A percentile compares a stretch with the other conserved stretches of the same genome.
Evolutionary conservation across 2,797 vertebrate genomes (phyloP).

Genomic region (Rhinophrynus dorsalis): DNA sequence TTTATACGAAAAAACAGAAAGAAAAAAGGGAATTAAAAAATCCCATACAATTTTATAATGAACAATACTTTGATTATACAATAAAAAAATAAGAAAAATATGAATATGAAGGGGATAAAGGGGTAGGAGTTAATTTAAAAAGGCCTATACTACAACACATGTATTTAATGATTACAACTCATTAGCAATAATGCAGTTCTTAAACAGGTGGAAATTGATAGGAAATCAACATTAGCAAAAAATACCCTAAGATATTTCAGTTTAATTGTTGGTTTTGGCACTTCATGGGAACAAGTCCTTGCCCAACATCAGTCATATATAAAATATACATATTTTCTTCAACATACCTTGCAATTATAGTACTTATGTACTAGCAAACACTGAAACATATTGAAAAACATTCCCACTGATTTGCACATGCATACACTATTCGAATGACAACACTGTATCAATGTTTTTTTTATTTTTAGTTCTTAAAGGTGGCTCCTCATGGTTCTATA

Average conservation of each 20-base stretch:
- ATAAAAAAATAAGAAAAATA: constrained; percentile 5
- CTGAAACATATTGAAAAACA: constrained; percentile 87
- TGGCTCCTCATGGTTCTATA: constrained; percentile 46
- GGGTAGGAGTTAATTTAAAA: too few relatives aligned
- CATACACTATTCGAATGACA: constrained; percentile 89
- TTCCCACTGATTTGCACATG: constrained; percentile 95
- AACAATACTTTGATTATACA: constrained; percentile 83
- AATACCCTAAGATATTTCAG: constrained; percentile 63
- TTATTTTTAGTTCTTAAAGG: constrained; percentile 50
- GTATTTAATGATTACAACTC: constrained; percentile 50
- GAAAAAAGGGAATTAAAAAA: constrained; percentile 83
- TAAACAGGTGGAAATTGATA: constrained; percentile 46
- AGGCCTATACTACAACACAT: too few relatives aligned
- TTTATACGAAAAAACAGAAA: constrained; percentile 75
- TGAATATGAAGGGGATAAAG: background rate
- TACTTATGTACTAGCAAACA: constrained; percentile 92
- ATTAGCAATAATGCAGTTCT: constrained; percentile 46
- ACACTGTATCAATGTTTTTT: constrained; percentile 62
- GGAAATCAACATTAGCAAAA: constrained; percentile 72
- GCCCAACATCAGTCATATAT: constrained; percentile 86
- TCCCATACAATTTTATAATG: constrained; percentile 96
- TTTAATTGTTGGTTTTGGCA: constrained; percentile 87
- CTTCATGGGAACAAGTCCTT: constrained; percentile 93
- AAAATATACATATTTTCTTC: constrained; percentile 79
- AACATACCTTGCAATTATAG: constrained; percentile 86